These are phyloP conservation scores for Himantopus leucocephalus DNA, from an alignment of 2,113 vertebrate species.

Conservation along the genomic window DNA sequence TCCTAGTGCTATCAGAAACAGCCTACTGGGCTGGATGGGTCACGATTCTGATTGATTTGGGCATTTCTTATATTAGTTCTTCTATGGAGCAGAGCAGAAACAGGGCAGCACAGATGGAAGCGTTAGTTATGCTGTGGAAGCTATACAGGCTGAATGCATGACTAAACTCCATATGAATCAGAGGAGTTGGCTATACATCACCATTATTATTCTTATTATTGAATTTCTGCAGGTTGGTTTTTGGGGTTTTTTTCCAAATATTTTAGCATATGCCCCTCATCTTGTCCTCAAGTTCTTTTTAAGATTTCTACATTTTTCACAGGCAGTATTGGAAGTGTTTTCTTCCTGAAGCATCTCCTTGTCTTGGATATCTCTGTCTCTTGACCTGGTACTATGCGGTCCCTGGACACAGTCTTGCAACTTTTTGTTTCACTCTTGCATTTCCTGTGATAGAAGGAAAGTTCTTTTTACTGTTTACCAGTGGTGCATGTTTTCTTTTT, in stretches of 20 bases:
- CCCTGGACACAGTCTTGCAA: neutral
- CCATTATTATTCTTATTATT: neutral
- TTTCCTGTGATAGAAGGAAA: neutral
- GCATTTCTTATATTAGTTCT: neutral
- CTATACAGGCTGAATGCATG: neutral
- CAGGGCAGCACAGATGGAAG: neutral
- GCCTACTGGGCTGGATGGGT: neutral
- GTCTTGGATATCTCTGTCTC: neutral
- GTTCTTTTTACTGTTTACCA: neutral
- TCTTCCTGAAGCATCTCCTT: neutral
- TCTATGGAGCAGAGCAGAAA: neutral
- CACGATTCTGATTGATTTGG: rapidly evolving
- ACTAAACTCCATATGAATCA: neutral
- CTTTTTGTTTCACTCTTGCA: neutral
- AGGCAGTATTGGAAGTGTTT: neutral
- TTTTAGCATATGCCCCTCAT: neutral
- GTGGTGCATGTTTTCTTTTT: neutral
- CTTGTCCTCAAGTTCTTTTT: neutral
- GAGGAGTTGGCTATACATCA: neutral
- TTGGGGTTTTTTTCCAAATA: neutral
- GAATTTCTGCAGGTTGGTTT: neutral
- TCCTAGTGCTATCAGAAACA: neutral
- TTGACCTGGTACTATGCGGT: neutral
- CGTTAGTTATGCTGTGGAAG: neutral
- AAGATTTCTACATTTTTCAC: neutral